These are phyloP conservation scores for Microtus oregoni DNA, from an alignment of 2,113 vertebrate genomes.

Conservation along the genomic window DNA sequence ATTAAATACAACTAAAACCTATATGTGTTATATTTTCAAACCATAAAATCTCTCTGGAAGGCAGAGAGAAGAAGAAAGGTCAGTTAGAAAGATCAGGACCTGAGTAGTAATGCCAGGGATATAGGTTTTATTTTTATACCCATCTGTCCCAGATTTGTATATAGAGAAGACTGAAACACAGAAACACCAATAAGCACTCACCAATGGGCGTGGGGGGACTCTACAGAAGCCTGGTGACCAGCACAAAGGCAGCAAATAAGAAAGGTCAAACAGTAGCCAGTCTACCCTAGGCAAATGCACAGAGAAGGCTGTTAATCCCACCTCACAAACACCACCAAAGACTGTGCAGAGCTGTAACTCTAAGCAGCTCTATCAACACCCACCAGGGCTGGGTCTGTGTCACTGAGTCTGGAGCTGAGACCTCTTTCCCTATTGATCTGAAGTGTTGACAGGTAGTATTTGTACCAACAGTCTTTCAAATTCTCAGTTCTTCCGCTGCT, in stretches of 20 bases:
- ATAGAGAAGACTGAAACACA: background rate
- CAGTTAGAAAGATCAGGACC: background rate
- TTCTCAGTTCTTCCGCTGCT: background rate
- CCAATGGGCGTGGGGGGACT: rapidly evolving
- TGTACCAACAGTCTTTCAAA: background rate
- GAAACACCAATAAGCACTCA: background rate
- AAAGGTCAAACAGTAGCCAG: background rate
- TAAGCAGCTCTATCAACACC: background rate
- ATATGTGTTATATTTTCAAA: background rate
- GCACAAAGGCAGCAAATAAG: background rate
- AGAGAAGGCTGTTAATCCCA: background rate
- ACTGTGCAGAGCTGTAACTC: background rate
- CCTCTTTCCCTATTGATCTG: background rate
- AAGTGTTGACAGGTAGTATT: background rate
- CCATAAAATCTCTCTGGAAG: background rate
- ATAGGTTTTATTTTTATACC: background rate
- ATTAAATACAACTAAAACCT: background rate
- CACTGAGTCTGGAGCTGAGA: background rate
- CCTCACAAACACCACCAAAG: background rate
- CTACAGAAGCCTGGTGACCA: background rate
- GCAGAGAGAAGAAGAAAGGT: background rate
- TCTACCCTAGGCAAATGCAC: background rate
- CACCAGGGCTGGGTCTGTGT: background rate
- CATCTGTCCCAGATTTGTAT: background rate
- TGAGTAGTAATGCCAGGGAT: background rate